These are phyloP conservation scores for Acanthurus tractus DNA, from an alignment of 2,797 vertebrate genomes.

Conservation along the genomic window DNA sequence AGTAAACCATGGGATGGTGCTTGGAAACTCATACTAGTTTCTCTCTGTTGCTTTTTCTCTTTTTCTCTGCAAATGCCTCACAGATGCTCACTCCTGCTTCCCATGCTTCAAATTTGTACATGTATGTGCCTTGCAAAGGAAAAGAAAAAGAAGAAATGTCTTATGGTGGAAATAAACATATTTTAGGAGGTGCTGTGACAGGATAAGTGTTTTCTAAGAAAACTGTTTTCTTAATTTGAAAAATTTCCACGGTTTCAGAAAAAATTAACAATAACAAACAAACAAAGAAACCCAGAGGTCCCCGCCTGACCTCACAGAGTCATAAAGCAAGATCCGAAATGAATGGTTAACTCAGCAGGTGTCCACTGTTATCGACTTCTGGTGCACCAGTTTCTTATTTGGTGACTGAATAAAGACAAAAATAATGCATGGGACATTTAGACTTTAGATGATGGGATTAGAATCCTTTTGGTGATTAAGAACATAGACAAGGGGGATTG, in stretches of 20 bases:
- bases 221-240: slow-evolving; percentile 15
- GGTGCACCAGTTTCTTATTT: not conserved
- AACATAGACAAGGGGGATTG: slow-evolving; percentile 36
- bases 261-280: slow-evolving; percentile 9
- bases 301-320: slow-evolving; percentile 27
- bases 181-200: slow-evolving; percentile 58
- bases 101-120: slow-evolving; percentile 41
- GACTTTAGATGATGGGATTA: slow-evolving; percentile 13
- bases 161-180: slow-evolving; percentile 65
- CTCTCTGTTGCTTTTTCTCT: slow-evolving; percentile 67
- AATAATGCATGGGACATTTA: not conserved
- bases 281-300: slow-evolving; percentile 20
- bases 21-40: slow-evolving; percentile 79
- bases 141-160: slow-evolving; percentile 48
- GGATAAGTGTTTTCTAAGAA: slow-evolving; percentile 53
- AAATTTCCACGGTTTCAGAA: not conserved
- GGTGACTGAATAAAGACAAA: slow-evolving; percentile 10
- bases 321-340: slow-evolving; percentile 11
- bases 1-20: slow-evolving; percentile 79
- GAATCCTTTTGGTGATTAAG: slow-evolving; percentile 30
- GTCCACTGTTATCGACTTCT: not conserved
- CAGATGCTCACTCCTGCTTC: slow-evolving; percentile 78
- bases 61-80: slow-evolving; percentile 81
- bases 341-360: slow-evolving; percentile 36
- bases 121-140: slow-evolving; percentile 42